phyloP scores from a whole-genome alignment of 2,888 invertebrate species.

The Clepsis dumicolana region DNA sequence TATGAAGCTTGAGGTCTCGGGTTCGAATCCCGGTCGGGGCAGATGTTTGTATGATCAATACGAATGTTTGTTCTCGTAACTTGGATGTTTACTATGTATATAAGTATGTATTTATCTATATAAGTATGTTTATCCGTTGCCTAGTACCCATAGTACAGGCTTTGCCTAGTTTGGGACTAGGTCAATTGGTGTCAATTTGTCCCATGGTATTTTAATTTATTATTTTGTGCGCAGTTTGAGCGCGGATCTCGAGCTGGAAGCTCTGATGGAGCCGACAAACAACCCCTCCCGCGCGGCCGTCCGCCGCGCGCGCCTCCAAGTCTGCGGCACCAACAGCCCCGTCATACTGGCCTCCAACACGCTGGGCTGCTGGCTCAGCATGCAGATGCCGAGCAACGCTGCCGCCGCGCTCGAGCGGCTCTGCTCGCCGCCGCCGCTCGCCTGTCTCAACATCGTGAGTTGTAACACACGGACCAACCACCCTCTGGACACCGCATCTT shows the following conservation, averaged over 20 bases:
- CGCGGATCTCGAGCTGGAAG: slow-evolving; percentile 70
- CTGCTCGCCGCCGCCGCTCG: slow-evolving; percentile 65
- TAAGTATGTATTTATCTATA: too few species aligned
- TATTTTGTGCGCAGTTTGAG: slow-evolving; percentile 60
- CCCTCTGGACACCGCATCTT: too few species aligned
- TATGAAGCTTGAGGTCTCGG: too few species aligned
- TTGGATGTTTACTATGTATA: too few species aligned
- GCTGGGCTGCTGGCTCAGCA: slow-evolving; percentile 73
- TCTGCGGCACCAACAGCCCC: slow-evolving; percentile 62
- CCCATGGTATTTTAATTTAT: not conserved
- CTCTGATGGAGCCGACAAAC: slow-evolving; percentile 59
- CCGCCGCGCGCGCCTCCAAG: slow-evolving; percentile 64
- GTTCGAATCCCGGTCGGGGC: too few species aligned
- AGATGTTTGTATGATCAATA: too few species aligned
- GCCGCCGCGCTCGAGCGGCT: slow-evolving; percentile 69
- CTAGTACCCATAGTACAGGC: too few species aligned
- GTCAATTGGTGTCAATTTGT: too few species aligned
- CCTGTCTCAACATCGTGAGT: slow-evolving; percentile 65
- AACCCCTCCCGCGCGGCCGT: slow-evolving; percentile 66
- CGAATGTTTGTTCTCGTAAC: too few species aligned
- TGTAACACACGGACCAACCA: too few species aligned
- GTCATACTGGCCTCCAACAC: slow-evolving; percentile 59
- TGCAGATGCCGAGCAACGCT: slow-evolving; percentile 68
- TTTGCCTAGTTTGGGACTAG: too few species aligned
- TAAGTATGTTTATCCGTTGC: too few species aligned